Base-by-base conservation (phyloP, 2,888 invertebrate genomes). In the Pedicia rivosa region DNA sequence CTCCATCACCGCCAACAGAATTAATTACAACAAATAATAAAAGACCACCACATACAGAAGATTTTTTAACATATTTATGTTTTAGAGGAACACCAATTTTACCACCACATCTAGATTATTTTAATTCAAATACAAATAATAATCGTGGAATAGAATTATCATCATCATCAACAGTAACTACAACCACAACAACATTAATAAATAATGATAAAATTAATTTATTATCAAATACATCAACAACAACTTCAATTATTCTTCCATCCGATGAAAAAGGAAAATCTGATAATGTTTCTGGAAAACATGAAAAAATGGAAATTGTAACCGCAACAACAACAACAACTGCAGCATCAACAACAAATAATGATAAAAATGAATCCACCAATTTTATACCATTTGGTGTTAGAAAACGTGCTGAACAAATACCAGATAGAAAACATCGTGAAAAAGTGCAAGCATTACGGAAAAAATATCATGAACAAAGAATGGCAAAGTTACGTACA, bases 21-120 rank as follows among this genome's bases (percentile, higher is more conserved):
- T 61, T 75, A 43, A 62, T 74, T 47, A 70, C 73, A 25, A 53
- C 59, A 39, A n/a, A n/a, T n/a, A n/a, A n/a, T n/a, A 68, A 67
- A 45, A 74, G 74, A 52, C 65, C 80, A 48, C 82, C 84, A 16
- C 80, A 79, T 51, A 82, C 86, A 2, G 83, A 84, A 63, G 86
- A 87, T 56, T 87, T 87, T 53, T 57, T 87, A 30, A 84, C 83
- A 35, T 87, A 82, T 60, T 64, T 87, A 12, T 86, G 86, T 56
- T 78, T 82, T 50, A 68, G 86, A 56, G 80, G 84, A 25, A 80
- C 81, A 15, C 66, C 74, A 7, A 69, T 76, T 33, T 57, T 83
- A 42, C 82, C 83, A 16, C 69, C 78, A 2, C 74, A 69, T 46
- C 59, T 83, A 45, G 78, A 79, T 55, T 78, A 77, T 53, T 74